Percentiles rank a stretch among this genome's conserved stretches.
phyloP scores from a whole-genome alignment of 2,888 invertebrate genomes.

The Drosophila fulvimacula region DNA sequence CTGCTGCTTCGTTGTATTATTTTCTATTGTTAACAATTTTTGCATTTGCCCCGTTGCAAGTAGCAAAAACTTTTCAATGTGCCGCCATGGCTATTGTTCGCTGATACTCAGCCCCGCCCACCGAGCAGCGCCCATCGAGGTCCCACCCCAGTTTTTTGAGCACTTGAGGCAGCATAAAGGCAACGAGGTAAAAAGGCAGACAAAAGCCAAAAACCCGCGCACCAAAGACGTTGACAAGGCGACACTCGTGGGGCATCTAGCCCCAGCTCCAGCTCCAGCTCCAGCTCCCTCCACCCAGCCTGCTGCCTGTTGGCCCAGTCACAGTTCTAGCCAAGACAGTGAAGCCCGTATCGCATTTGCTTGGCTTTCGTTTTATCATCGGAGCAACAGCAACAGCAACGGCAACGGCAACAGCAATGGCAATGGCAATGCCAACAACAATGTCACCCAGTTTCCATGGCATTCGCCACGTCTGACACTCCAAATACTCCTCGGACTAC shows the following conservation, averaged over 20 bases:
- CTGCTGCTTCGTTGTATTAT: conserved; percentile 45
- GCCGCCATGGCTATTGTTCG: conserved; percentile 51
- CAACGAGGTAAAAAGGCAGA: conserved; percentile 48
- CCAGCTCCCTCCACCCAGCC: not conserved
- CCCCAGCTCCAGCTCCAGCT: not conserved
- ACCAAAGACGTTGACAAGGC: conserved; percentile 57
- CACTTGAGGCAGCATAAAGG: conserved; percentile 65
- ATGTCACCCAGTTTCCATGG: conserved; percentile 78
- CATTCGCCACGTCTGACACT: conserved; percentile 39
- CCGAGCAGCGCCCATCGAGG: not conserved
- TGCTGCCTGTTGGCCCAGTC: conserved; percentile 6
- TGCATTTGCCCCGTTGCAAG: conserved; percentile 75
- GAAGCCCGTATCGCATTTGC: conserved; percentile 70
- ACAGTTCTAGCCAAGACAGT: conserved; percentile 47
- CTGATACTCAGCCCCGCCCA: not conserved
- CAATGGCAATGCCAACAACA: conserved; percentile 42
- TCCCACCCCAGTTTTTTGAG: not conserved
- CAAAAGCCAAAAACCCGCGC: conserved; percentile 25
- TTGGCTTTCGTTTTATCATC: conserved; percentile 74
- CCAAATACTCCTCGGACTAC: conserved; percentile 25
- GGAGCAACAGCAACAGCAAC: conserved; percentile 23
- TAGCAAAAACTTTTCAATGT: conserved; percentile 75
- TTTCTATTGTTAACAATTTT: conserved; percentile 79
- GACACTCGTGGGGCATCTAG: conserved; percentile 40
- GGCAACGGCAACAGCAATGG: conserved; percentile 17